Evolutionary conservation across 2,888 invertebrate species (phyloP).

Genomic region (Lymantria dispar): DNA sequence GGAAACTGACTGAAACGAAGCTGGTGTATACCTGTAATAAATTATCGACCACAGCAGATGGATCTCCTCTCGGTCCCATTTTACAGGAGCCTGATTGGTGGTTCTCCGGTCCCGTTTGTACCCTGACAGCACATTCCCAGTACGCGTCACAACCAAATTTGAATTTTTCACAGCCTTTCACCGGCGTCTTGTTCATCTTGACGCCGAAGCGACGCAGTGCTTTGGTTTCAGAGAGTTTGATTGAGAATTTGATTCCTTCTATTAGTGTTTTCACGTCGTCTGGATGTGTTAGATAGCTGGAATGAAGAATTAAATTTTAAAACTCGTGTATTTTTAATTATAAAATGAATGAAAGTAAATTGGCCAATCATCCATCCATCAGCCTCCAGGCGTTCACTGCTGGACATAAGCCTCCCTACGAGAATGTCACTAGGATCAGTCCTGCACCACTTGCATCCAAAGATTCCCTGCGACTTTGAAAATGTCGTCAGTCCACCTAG

Average conservation of each 20-base stretch:
- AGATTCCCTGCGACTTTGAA: no score
- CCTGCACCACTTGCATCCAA: no score
- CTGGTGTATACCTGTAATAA: conserved; percentile 80
- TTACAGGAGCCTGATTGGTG: conserved; percentile 92
- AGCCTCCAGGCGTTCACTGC: no score
- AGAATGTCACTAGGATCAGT: no score
- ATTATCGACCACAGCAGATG: conserved; percentile 87
- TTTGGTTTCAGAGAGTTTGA: conserved; percentile 87
- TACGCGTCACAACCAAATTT: conserved; percentile 89
- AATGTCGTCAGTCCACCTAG: no score
- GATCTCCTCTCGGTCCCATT: conserved; percentile 90
- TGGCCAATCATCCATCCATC: no score
- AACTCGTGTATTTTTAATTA: no score
- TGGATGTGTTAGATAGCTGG: conserved; percentile 87
- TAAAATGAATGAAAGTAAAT: no score
- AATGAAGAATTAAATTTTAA: no score
- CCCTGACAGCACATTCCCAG: conserved; percentile 90
- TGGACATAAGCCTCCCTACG: no score
- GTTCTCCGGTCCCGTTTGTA: conserved; percentile 90
- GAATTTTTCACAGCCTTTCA: conserved; percentile 87
- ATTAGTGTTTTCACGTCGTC: conserved; percentile 91
- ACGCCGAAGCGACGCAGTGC: conserved; percentile 85
- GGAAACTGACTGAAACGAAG: no score
- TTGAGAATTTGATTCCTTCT: conserved; percentile 91
- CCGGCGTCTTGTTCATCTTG: conserved; percentile 87